phyloP scores from a whole-genome alignment of 2,113 vertebrate genomes.

The Gavia stellata region DNA sequence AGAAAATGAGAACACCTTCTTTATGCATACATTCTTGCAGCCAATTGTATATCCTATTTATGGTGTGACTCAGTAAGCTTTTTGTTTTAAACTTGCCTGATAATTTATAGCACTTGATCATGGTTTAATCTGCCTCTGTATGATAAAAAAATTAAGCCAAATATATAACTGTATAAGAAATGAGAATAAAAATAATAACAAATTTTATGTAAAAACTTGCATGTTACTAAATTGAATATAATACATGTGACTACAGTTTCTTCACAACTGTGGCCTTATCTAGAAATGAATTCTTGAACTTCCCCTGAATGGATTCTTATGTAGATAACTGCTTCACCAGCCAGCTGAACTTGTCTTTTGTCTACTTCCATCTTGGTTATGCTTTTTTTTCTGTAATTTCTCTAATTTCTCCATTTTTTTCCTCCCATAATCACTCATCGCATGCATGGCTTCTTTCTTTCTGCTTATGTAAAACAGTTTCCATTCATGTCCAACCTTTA shows the following conservation, averaged over 20 bases:
- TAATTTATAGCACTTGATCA: not conserved
- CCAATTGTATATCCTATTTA: not conserved
- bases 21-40: not conserved
- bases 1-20: not conserved
- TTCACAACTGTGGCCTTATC: not conserved
- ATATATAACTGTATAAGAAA: not conserved
- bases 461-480: not conserved
- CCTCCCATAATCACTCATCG: not conserved
- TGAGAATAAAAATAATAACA: not conserved
- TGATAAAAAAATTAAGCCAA: not conserved
- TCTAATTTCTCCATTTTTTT: not conserved
- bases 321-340: not conserved
- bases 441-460: not conserved
- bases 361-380: not conserved
- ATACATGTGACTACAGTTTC: not conserved
- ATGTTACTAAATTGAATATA: not conserved
- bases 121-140: not conserved
- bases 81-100: not conserved
- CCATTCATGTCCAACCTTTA: not conserved
- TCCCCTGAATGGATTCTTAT: not conserved
- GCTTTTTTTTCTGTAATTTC: not conserved
- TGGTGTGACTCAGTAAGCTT: not conserved
- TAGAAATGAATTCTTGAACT: not conserved
- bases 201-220: not conserved
- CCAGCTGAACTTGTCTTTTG: not conserved